A percentile compares a stretch with the other conserved stretches of the same genome.
phyloP scores from a whole-genome alignment of 2,113 vertebrate species.

The Apistogramma diplotaenia region DNA sequence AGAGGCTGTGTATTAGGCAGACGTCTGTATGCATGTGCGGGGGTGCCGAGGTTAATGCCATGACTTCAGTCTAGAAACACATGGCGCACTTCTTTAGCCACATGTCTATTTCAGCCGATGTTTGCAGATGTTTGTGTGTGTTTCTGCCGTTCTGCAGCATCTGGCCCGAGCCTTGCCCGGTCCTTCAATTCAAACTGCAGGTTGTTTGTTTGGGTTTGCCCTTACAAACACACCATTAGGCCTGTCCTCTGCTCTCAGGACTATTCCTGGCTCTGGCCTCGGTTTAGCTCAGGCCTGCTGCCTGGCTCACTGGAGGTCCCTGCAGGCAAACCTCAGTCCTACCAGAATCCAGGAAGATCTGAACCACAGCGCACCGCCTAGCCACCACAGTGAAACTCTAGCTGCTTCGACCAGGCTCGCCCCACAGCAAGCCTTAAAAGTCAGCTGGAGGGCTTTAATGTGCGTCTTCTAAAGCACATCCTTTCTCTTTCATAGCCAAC shows the following conservation, averaged over 20 bases:
- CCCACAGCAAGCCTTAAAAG: conserved; percentile 44
- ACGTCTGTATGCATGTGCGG: conserved; percentile 25
- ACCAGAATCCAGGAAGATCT: conserved; percentile 66
- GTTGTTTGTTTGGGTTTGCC: conserved; percentile 75
- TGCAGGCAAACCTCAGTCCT: conserved; percentile 71
- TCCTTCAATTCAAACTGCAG: conserved; percentile 63
- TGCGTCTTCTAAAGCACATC: conserved; percentile 29
- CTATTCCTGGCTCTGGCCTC: conserved; percentile 65
- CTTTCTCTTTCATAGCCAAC: conserved; percentile 32
- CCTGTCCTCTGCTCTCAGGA: conserved; percentile 44
- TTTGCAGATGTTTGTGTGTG: conserved; percentile 60
- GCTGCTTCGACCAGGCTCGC: conserved; percentile 51
- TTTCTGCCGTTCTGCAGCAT: conserved; percentile 54
- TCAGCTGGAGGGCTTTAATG: conserved; percentile 39
- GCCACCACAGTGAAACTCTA: conserved; percentile 70
- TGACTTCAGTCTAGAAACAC: conserved; percentile 41
- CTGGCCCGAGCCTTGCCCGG: conserved; percentile 43
- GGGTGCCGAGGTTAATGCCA: conserved; percentile 12
- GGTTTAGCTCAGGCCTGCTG: conserved; percentile 68
- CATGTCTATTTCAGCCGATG: conserved; percentile 65
- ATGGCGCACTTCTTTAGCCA: conserved; percentile 34
- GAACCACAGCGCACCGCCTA: conserved; percentile 69
- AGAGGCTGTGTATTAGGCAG: conserved; percentile 8
- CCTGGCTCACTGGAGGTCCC: conserved; percentile 72
- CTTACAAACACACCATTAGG: conserved; percentile 73